Conservation (phyloP, 1,140 invertebrate species). For the Platorchestia sp. region DNA sequence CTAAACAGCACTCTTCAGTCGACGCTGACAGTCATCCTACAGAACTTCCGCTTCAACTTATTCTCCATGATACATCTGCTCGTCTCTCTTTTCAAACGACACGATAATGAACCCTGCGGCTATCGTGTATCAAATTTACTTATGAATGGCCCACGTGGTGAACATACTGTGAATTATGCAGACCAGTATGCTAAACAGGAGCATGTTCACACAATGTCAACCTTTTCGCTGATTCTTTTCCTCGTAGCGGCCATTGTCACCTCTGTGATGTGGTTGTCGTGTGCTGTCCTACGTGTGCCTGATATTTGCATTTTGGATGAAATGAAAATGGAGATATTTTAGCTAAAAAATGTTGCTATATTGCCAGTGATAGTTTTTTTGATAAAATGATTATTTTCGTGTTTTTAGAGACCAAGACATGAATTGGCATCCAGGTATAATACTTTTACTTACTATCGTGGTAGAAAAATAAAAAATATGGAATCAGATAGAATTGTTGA, state of each 20-base stretch:
- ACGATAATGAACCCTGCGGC: conserved; percentile 16
- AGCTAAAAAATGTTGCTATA: not conserved
- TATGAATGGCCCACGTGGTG: conserved; percentile 49
- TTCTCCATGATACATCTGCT: not conserved
- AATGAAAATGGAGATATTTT: not conserved
- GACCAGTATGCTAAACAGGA: conserved; percentile 45
- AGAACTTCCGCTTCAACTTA: not conserved
- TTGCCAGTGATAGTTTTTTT: too few species aligned
- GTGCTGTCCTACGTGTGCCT: not conserved
- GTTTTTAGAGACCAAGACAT: too few species aligned
- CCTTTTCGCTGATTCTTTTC: not conserved
- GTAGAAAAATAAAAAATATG: not conserved
- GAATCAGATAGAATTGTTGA: not conserved
- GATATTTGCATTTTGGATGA: not conserved
- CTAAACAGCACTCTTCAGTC: not conserved
- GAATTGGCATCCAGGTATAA: not conserved
- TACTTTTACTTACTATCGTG: not conserved
- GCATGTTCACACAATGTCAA: conserved; percentile 29
- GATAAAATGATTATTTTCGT: too few species aligned
- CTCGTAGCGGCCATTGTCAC: not conserved
- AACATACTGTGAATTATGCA: conserved; percentile 20
- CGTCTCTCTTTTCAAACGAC: not conserved
- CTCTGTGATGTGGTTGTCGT: not conserved
- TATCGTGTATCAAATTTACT: conserved; percentile 28
- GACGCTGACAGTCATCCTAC: not conserved